phyloP scores from a whole-genome alignment of 2,113 vertebrate species.

The Brienomyrus brachyistius region DNA sequence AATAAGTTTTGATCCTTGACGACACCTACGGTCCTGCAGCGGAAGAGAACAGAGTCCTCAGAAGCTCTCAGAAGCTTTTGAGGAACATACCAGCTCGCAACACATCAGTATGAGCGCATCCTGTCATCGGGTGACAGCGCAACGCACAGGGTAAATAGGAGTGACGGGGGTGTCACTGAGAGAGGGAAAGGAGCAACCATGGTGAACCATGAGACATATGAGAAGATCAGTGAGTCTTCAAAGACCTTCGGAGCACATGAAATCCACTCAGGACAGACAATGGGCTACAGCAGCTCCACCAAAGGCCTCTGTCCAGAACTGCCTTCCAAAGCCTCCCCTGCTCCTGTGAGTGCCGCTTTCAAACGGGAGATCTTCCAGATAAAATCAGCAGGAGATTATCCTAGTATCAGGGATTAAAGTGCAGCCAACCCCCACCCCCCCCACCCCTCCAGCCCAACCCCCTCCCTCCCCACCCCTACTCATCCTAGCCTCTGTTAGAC shows the following conservation, averaged over 20 bases:
- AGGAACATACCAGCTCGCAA: neutral
- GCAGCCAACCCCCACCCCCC: slow-evolving; percentile 49
- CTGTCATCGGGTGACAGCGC: neutral
- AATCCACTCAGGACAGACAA: slow-evolving; percentile 6
- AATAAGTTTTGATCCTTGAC: neutral
- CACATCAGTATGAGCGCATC: neutral
- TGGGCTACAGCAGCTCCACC: neutral
- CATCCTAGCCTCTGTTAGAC: slow-evolving; percentile 48
- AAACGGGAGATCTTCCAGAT: slow-evolving; percentile 28
- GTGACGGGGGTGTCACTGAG: neutral
- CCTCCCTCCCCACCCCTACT: slow-evolving; percentile 23
- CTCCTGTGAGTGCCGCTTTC: slow-evolving; percentile 10
- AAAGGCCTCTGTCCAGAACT: neutral
- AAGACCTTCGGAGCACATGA: neutral
- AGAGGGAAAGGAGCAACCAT: neutral
- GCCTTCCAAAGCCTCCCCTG: neutral
- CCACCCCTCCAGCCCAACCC: slow-evolving; percentile 8
- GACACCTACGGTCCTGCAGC: neutral
- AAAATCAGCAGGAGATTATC: slow-evolving; percentile 52
- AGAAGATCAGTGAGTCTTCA: slow-evolving; percentile 9
- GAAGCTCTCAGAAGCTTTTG: neutral
- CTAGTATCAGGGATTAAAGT: slow-evolving; percentile 53
- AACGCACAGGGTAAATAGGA: neutral
- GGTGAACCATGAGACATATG: neutral
- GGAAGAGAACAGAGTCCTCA: neutral